Percentiles rank a stretch among this genome's conserved stretches.
phyloP scores from a whole-genome alignment of 2,797 vertebrate species.

The Manis pentadactyla region DNA sequence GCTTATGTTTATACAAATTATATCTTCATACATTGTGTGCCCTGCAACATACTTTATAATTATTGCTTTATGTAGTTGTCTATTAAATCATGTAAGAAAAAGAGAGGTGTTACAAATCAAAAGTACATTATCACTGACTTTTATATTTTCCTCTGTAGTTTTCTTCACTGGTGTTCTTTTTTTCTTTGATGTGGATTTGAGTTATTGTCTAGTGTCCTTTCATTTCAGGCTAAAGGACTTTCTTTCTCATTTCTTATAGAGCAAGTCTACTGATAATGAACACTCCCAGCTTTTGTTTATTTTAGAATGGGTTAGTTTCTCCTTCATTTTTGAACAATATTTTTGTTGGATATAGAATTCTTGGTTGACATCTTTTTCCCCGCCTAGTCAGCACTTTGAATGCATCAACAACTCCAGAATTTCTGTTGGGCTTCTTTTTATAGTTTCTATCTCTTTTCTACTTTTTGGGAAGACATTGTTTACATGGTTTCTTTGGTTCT shows the following conservation, averaged over 20 bases:
- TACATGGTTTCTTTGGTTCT: conserved; percentile 24
- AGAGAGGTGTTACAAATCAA: neutral
- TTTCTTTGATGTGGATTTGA: neutral
- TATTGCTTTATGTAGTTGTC: neutral
- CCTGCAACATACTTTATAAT: neutral
- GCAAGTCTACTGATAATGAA: neutral
- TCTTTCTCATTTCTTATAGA: neutral
- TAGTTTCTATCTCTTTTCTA: conserved; percentile 3
- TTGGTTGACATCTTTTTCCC: neutral
- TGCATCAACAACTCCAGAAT: neutral
- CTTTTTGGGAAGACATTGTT: neutral
- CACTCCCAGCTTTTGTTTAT: neutral
- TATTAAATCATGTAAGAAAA: neutral
- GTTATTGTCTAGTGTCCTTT: neutral
- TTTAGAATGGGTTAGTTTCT: neutral
- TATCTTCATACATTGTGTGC: neutral
- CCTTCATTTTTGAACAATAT: neutral
- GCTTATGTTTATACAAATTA: neutral
- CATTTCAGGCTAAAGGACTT: neutral
- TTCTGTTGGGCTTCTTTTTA: neutral
- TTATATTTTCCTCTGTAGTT: neutral
- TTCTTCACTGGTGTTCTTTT: neutral
- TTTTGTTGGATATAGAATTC: conserved; percentile 23
- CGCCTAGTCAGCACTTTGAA: neutral
- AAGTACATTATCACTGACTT: neutral